Conservation (phyloP, 37 sponge, comb jelly and placozoan genomes). For the Halichondria panicea region DNA sequence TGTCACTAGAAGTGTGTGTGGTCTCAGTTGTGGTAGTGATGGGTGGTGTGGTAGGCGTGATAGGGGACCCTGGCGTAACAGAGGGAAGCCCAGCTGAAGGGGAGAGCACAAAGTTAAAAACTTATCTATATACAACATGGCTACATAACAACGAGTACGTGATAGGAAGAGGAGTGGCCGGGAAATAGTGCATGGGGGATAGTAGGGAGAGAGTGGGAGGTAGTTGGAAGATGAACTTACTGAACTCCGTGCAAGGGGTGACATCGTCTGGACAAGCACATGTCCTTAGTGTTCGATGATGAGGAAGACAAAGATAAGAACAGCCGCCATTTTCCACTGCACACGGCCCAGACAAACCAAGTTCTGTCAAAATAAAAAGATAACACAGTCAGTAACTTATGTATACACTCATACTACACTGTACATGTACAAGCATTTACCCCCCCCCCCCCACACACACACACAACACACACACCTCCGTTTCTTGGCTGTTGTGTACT, state of each 20-base stretch:
- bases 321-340: constrained; percentile 63
- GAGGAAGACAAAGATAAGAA: constrained; percentile 47
- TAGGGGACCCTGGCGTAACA: no score
- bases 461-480: constrained; percentile 10
- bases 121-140: no score
- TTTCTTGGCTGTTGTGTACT: not conserved
- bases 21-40: no score
- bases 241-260: constrained; percentile 6
- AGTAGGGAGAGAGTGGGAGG: not conserved
- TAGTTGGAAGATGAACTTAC: constrained; percentile 36
- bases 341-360: constrained; percentile 32
- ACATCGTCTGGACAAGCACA: constrained; percentile 62
- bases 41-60: no score
- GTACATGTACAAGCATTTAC: not conserved
- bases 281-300: constrained; percentile 1
- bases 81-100: no score
- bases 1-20: no score
- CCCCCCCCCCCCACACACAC: no score
- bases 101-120: no score
- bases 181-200: not conserved
- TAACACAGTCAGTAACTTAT: no score
- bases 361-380: not conserved
- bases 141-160: no score
- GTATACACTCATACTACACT: not conserved
- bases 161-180: no score